Percentiles rank a stretch among this genome's conserved stretches.
Evolutionary conservation across 92 coral and sea anemone species (phyloP).

Genomic region (Zoanthus solanderi): DNA sequence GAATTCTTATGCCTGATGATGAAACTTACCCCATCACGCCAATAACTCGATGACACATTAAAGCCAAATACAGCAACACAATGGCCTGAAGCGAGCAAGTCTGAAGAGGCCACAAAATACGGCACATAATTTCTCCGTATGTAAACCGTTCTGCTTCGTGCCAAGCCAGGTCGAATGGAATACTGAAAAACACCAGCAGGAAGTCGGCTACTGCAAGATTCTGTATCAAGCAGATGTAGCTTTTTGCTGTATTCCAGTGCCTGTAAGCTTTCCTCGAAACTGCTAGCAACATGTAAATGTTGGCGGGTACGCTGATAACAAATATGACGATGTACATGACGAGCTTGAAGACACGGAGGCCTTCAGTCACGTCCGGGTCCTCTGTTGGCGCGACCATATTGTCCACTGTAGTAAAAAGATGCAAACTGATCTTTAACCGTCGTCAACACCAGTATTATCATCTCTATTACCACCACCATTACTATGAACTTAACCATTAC

Average conservation of each 20-base stretch:
- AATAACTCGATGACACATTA: conserved; percentile 80
- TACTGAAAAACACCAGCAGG: conserved; percentile 69
- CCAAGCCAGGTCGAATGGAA: conserved; percentile 84
- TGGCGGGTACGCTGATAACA: conserved; percentile 64
- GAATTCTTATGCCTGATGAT: background rate
- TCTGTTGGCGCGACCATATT: conserved; percentile 38
- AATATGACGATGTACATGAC: conserved; percentile 73
- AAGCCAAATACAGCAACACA: conserved; percentile 73
- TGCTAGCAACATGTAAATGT: conserved; percentile 69
- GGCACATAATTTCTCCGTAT: conserved; percentile 79
- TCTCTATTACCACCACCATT: background rate
- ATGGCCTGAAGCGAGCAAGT: conserved; percentile 80
- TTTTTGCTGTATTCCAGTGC: conserved; percentile 80
- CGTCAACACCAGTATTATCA: background rate
- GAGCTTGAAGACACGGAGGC: conserved; percentile 65
- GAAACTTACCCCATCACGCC: conserved; percentile 70
- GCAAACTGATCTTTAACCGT: background rate
- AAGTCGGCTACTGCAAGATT: conserved; percentile 86
- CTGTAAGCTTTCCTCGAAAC: conserved; percentile 79
- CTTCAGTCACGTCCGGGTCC: conserved; percentile 33
- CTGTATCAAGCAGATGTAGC: conserved; percentile 79
- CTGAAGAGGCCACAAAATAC: conserved; percentile 85
- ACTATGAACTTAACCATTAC: background rate
- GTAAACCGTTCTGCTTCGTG: conserved; percentile 73
- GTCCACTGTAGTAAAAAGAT: background rate